Conservation (phyloP, 2,888 invertebrate genomes). For the Dione juno region DNA sequence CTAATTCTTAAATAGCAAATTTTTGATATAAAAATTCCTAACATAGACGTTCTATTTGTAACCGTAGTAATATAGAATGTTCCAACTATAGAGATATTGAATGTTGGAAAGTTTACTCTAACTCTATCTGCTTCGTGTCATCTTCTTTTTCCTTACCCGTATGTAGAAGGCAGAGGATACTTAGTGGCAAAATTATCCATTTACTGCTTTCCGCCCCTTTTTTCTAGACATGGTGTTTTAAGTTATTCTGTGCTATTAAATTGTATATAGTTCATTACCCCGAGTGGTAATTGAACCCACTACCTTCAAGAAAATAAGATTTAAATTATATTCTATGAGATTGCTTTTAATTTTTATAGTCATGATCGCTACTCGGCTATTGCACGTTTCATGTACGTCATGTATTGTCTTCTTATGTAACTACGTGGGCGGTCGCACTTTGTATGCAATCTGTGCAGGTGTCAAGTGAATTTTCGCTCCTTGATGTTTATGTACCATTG, state of each 20-base stretch:
- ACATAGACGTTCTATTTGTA: background rate
- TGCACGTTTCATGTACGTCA: slow-evolving; percentile 29
- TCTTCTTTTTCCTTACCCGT: too few species aligned
- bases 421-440: slow-evolving; percentile 36
- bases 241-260: too few species aligned
- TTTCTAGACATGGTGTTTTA: too few species aligned
- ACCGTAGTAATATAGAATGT: background rate
- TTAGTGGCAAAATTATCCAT: too few species aligned
- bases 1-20: background rate
- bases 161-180: too few species aligned
- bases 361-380: background rate
- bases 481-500: slow-evolving; percentile 9
- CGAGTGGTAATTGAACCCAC: background rate
- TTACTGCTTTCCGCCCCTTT: too few species aligned
- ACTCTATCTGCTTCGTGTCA: too few species aligned
- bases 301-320: background rate
- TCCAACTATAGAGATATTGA: too few species aligned
- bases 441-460: slow-evolving; percentile 30
- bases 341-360: background rate
- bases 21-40: background rate
- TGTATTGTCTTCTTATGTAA: slow-evolving; percentile 37
- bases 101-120: too few species aligned
- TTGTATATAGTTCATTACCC: background rate
- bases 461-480: slow-evolving; percentile 13
- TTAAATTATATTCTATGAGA: background rate